Evolutionary conservation across 1,140 invertebrate genomes (phyloP).

Genomic region (Popillia japonica): DNA sequence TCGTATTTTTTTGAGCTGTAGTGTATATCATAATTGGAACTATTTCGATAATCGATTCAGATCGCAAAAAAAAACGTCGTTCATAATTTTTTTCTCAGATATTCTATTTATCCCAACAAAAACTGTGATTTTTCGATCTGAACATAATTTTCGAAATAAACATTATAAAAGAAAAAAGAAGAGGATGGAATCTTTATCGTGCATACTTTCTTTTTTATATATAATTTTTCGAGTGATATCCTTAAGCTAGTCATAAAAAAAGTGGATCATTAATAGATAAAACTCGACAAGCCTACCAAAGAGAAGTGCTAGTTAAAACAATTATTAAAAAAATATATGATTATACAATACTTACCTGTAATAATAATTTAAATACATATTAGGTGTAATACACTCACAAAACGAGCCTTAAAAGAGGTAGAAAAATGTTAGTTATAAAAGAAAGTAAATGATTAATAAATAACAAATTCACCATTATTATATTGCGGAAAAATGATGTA

Average conservation of each 20-base stretch:
- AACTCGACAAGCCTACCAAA: conserved; percentile 58
- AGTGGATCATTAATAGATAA: conserved; percentile 44
- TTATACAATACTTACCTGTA: conserved; percentile 26
- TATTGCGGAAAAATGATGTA: conserved; percentile 47
- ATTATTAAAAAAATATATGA: conserved; percentile 15
- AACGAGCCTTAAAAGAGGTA: conserved; percentile 49
- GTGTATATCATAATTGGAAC: neutral
- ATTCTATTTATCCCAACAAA: neutral
- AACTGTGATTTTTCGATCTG: conserved; percentile 29
- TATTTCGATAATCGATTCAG: conserved; percentile 22
- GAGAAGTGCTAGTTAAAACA: conserved; percentile 56
- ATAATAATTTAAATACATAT: conserved; percentile 50
- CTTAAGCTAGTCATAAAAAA: conserved; percentile 58
- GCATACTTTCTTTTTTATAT: conserved; percentile 33
- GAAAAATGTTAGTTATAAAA: conserved; percentile 41
- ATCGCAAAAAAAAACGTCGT: neutral
- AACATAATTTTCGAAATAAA: conserved; percentile 22
- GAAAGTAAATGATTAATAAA: conserved; percentile 46
- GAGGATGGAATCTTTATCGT: conserved; percentile 3
- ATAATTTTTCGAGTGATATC: conserved; percentile 54
- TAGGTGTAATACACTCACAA: conserved; percentile 44
- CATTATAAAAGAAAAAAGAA: neutral
- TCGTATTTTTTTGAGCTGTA: neutral
- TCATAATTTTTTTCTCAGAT: neutral
- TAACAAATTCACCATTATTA: conserved; percentile 28